A percentile compares a stretch with the other conserved stretches of the same genome.
These are phyloP conservation scores for Cactoblastis cactorum DNA, from an alignment of 2,888 invertebrate genomes.

Conservation along the genomic window DNA sequence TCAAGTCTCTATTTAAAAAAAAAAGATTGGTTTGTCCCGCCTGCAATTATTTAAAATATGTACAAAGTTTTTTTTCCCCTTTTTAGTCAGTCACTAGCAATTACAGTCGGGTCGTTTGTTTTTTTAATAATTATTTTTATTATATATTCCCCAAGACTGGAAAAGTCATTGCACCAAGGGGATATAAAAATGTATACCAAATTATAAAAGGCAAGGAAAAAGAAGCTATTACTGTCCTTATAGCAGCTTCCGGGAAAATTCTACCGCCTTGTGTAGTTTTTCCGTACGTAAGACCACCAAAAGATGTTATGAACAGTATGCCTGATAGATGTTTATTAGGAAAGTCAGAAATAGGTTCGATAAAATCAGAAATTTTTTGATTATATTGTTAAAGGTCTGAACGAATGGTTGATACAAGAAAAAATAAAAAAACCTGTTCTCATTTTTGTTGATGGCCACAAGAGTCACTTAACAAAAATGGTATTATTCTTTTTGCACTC, in stretches of 20 bases:
- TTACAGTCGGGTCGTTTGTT: no score
- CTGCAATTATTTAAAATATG: no score
- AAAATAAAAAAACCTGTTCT: conserved; percentile 13
- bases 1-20: no score
- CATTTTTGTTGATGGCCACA: conserved; percentile 21
- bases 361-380: no score
- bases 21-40: no score
- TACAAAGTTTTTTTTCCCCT: no score
- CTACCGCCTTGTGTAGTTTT: conserved; percentile 15
- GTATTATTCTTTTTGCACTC: no score
- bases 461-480: background rate
- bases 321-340: conserved; percentile 19
- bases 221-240: background rate
- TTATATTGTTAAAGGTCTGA: no score
- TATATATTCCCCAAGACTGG: no score
- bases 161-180: conserved; percentile 22
- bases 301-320: conserved; percentile 11
- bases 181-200: conserved; percentile 27
- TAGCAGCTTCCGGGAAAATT: background rate
- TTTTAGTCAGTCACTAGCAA: no score
- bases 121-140: no score
- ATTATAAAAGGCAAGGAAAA: conserved; percentile 18
- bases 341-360: conserved; percentile 14
- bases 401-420: no score
- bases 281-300: conserved; percentile 14